Evolutionary conservation across 92 coral and sea anemone species (phyloP).

Genomic region (Palythoa grandis): DNA sequence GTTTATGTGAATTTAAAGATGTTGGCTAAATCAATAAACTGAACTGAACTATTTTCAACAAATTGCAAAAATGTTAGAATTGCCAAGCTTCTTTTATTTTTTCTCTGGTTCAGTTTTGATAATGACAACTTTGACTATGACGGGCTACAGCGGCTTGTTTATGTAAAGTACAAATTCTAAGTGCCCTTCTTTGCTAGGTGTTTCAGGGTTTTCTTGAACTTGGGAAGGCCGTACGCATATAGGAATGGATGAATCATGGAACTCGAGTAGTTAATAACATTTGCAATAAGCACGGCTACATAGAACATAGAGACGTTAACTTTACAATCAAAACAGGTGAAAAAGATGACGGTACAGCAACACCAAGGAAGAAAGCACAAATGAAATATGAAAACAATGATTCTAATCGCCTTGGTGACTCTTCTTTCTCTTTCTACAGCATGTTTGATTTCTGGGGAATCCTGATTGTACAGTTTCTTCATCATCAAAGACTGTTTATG

Average conservation of each 20-base stretch:
- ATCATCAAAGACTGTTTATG: slow-evolving; percentile 3
- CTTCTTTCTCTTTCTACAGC: neutral
- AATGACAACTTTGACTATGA: too few relatives aligned
- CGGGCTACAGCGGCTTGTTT: neutral
- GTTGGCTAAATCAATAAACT: too few relatives aligned
- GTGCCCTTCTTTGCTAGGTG: neutral
- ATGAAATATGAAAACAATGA: slow-evolving; percentile 2
- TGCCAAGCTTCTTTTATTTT: neutral
- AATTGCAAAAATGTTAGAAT: neutral
- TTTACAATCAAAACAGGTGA: neutral
- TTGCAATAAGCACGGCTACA: neutral
- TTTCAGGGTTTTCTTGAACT: slow-evolving; percentile 1
- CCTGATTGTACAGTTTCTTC: neutral
- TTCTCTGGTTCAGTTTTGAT: neutral
- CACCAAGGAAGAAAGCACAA: neutral
- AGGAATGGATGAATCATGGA: slow-evolving; percentile 10
- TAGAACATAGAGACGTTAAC: neutral
- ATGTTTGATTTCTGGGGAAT: neutral
- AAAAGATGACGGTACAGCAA: neutral
- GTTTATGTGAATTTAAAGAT: too few relatives aligned
- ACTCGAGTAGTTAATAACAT: neutral
- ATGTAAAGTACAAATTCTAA: neutral
- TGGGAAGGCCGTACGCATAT: slow-evolving; percentile 21
- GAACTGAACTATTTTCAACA: neutral
- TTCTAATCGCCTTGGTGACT: neutral